phyloP scores from a whole-genome alignment of 2,113 vertebrate species.

The Seriola dumerili region DNA sequence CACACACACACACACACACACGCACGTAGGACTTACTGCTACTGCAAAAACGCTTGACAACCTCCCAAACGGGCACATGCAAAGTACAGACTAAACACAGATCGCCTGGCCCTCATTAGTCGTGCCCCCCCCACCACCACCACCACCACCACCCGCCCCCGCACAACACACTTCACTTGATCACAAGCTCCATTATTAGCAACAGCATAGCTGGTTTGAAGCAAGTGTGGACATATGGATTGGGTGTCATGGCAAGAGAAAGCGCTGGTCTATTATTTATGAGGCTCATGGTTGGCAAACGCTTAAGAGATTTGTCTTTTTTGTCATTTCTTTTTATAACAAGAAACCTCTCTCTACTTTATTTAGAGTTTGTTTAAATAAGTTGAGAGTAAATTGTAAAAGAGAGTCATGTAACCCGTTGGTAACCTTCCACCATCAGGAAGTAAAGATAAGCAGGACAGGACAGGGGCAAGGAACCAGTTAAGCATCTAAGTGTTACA shows the following conservation, averaged over 20 bases:
- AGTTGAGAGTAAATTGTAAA: neutral
- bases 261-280: slow-evolving; percentile 41
- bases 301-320: neutral
- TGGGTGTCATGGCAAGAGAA: slow-evolving; percentile 56
- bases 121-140: neutral
- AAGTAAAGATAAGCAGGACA: slow-evolving; percentile 12
- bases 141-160: neutral
- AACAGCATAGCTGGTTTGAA: slow-evolving; percentile 39
- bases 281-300: slow-evolving; percentile 30
- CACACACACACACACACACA: slow-evolving; percentile 24
- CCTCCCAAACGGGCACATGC: slow-evolving; percentile 30
- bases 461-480: neutral
- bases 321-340: slow-evolving; percentile 24
- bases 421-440: neutral
- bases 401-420: neutral
- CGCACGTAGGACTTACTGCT: slow-evolving; percentile 24
- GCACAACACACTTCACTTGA: slow-evolving; percentile 54
- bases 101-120: slow-evolving; percentile 69
- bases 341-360: neutral
- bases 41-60: slow-evolving; percentile 38
- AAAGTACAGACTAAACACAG: slow-evolving; percentile 45
- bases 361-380: slow-evolving; percentile 10
- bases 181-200: slow-evolving; percentile 61
- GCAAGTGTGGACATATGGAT: slow-evolving; percentile 69
- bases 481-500: neutral